Percentiles rank a stretch among this genome's conserved stretches.
Evolutionary conservation across 2,797 vertebrate species (phyloP).

Genomic region (Platyrinchus mystaceus): DNA sequence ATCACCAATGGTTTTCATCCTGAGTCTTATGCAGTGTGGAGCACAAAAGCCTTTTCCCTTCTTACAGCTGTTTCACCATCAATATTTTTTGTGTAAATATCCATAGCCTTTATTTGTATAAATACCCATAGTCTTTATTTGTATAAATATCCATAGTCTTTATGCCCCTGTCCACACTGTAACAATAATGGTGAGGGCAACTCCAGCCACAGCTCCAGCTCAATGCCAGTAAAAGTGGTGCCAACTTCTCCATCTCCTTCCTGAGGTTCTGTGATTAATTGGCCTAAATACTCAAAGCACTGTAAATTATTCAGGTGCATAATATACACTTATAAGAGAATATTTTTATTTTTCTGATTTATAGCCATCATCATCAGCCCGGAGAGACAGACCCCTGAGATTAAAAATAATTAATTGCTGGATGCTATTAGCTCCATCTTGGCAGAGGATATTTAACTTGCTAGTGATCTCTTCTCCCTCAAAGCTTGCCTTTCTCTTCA

Average conservation of each 20-base stretch:
- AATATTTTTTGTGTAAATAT: background rate
- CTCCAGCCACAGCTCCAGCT: background rate
- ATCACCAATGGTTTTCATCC: background rate
- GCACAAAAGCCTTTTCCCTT: background rate
- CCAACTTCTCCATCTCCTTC: background rate
- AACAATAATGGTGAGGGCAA: rapidly evolving
- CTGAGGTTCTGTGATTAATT: background rate
- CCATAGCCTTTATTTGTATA: background rate
- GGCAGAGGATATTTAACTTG: background rate
- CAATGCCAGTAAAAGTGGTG: background rate
- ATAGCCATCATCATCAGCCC: background rate
- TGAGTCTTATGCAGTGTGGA: background rate
- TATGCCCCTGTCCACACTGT: rapidly evolving
- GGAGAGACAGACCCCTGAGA: background rate
- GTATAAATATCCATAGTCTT: background rate
- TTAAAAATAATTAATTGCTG: background rate
- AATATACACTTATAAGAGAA: background rate
- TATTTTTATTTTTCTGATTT: background rate
- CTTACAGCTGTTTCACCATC: background rate
- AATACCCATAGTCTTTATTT: background rate
- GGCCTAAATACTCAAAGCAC: background rate
- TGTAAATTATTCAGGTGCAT: background rate
- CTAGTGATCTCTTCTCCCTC: background rate
- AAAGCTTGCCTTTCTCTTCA: background rate
- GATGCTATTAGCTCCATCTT: background rate